Evolutionary conservation across 2,888 invertebrate species (phyloP), one percentile per base, ranked within the genome.

Genomic region (Zeuzera pyrina): DNA sequence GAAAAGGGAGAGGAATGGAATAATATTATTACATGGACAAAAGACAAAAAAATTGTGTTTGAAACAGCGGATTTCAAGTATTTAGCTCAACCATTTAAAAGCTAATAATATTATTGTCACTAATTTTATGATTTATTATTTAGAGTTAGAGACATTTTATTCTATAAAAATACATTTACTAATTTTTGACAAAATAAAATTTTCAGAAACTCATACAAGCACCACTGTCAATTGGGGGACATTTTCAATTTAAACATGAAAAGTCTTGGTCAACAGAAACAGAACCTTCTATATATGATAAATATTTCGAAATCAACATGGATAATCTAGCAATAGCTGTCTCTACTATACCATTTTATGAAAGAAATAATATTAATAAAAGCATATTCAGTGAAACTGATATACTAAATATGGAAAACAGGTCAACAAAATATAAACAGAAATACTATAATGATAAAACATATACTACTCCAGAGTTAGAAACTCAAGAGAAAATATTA

Each of bases 201-300:
- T 66, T 66, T 34, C 66, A 84, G 84, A 66, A 76, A 61, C 59
- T 84, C 1, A 71, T 73, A 31, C 62, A 71, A 52, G 66, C 69
- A 21, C 72, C 83, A 7, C 43, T 71, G 12, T 67, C 78, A 12
- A 46, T 66, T 1, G 84, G 84, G n/a, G 76, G 76, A 3, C 81
- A 84, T 51, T 84, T 84, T 42, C 84, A 84, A 53, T 84, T 84
- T 37, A 84, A 84, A 52, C 84, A 84, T 45, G 84, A 84, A 47
- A 84, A 81, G 39, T 70, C 78, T 1, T 84, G 84, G 84, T 74
- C 77, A 29, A 45, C 58, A 12, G 57, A 52, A 15, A 61, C 64
- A 13, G 67, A 59, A 1, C 70, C 78, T 1, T 67, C 79, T 1
- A 41, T 65, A 14, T 83, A 78, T 41, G 77, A 81, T 36, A 79